Conservation (phyloP, 2,113 vertebrate species). For the Amazona vittata region DNA sequence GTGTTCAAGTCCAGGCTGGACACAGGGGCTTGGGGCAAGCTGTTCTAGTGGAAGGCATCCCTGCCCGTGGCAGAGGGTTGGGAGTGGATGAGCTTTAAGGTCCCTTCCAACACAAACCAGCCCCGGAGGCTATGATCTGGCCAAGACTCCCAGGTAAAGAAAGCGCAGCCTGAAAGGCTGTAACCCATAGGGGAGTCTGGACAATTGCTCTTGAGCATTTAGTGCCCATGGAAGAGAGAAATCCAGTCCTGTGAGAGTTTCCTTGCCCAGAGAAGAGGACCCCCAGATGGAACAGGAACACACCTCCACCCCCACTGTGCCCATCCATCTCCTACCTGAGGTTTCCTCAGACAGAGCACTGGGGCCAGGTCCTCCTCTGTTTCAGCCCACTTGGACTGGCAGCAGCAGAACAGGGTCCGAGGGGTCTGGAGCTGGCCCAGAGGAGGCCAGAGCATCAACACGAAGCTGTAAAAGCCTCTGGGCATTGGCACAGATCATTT, state of each 20-base stretch:
- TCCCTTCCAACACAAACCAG: not conserved
- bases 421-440: not conserved
- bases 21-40: not conserved
- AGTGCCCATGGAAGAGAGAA: not conserved
- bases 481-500: not conserved
- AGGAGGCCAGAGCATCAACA: not conserved
- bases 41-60: not conserved
- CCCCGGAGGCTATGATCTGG: not conserved
- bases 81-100: not conserved
- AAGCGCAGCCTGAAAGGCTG: not conserved
- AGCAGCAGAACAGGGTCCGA: not conserved
- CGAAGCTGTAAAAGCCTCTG: not conserved
- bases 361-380: no score
- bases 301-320: fast-evolving
- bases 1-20: not conserved
- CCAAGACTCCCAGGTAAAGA: not conserved
- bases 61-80: not conserved
- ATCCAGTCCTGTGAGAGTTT: not conserved
- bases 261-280: not conserved
- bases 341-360: no score
- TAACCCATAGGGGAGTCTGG: fast-evolving
- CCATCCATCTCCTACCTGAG: not conserved
- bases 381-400: no score
- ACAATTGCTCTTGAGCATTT: not conserved
- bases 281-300: fast-evolving